Conservation (phyloP, 2,797 vertebrate genomes). For the Labeo calbasu region DNA sequence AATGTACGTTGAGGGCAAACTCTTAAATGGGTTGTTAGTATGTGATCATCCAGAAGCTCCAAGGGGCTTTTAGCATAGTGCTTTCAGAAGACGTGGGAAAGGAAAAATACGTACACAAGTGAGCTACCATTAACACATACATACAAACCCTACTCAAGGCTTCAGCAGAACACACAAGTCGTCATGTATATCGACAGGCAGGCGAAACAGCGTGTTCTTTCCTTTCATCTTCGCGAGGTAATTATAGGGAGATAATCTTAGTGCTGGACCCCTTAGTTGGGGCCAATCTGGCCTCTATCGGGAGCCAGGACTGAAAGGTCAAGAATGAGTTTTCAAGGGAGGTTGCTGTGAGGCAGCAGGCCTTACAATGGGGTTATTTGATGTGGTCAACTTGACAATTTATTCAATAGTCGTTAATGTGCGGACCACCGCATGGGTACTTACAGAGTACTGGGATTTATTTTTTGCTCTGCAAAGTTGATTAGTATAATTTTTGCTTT, state of each 20-base stretch:
- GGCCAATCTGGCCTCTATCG: slow-evolving; percentile 44
- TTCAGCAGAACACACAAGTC: neutral
- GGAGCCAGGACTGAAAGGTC: slow-evolving; percentile 53
- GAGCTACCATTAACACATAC: neutral
- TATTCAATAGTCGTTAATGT: slow-evolving; percentile 4
- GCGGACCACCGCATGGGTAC: neutral
- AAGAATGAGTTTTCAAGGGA: slow-evolving; percentile 35
- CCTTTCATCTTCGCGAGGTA: slow-evolving; percentile 52
- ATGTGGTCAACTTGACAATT: slow-evolving; percentile 33
- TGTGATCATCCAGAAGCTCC: slow-evolving; percentile 3
- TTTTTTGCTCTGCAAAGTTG: slow-evolving; percentile 8
- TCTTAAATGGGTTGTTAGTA: slow-evolving; percentile 38
- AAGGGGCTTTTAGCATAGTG: slow-evolving; percentile 31
- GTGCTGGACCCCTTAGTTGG: slow-evolving; percentile 43
- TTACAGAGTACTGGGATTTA: slow-evolving; percentile 4
- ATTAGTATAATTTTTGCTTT: slow-evolving; percentile 40
- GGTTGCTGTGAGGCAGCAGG: neutral
- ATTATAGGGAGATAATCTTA: slow-evolving; percentile 49
- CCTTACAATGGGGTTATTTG: neutral
- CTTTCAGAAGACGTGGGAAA: slow-evolving; percentile 11
- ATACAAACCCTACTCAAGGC: slow-evolving; percentile 14
- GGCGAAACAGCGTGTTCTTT: slow-evolving; percentile 26
- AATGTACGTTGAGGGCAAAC: neutral
- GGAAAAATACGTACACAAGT: neutral
- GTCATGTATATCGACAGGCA: neutral